Conservation (phyloP, 2,113 vertebrate species). For the Promerops cafer region DNA sequence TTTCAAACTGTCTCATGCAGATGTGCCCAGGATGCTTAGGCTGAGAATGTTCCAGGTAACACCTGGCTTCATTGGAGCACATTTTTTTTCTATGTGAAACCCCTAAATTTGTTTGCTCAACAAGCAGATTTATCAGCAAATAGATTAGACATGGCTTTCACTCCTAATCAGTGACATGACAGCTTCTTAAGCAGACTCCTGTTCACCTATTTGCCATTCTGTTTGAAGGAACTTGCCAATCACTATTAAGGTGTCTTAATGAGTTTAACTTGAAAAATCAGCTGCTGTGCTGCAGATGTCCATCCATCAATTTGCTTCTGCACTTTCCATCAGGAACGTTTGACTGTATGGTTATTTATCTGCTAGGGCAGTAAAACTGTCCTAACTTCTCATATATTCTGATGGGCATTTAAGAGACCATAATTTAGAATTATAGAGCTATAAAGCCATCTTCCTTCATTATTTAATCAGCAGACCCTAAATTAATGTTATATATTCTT, state of each 20-base stretch:
- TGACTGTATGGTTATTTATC: constrained; percentile 33
- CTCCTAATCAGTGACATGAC: not conserved
- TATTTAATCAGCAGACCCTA: constrained; percentile 9
- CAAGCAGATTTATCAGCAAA: constrained; percentile 33
- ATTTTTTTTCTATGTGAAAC: not conserved
- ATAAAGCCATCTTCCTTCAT: constrained; percentile 28
- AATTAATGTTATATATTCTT: not conserved
- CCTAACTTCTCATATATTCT: not conserved
- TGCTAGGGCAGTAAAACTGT: constrained; percentile 19
- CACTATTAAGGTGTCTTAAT: constrained; percentile 31
- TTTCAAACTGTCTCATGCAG: not conserved
- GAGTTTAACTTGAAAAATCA: constrained; percentile 15
- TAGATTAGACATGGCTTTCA: constrained; percentile 39
- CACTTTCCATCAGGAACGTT: not conserved
- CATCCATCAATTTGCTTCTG: not conserved
- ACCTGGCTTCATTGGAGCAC: not conserved
- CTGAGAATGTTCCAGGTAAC: not conserved
- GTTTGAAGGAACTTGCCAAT: constrained; percentile 30
- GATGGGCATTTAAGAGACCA: constrained; percentile 12
- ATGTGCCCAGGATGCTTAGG: not conserved
- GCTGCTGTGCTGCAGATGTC: not conserved
- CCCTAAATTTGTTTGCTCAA: constrained; percentile 22
- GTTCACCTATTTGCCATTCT: not conserved
- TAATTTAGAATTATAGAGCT: constrained; percentile 25
- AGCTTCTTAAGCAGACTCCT: not conserved